Percentiles rank a stretch among this genome's conserved stretches.
Conservation (phyloP, 23 tunicate species). For the Trididemnum clinides region DNA sequence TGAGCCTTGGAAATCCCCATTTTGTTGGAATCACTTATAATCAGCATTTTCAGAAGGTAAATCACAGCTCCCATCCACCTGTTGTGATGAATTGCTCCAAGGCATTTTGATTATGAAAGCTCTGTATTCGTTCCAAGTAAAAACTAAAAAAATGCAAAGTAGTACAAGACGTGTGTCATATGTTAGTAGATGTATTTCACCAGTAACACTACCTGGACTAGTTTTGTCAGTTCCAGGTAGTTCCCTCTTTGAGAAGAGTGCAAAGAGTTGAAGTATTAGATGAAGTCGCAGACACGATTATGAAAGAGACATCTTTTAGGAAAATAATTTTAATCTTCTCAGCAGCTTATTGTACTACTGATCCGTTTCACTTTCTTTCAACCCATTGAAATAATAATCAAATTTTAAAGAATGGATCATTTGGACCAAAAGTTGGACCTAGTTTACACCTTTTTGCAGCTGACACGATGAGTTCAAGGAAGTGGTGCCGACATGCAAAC, state of each 20-base stretch:
- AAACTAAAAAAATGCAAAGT: neutral
- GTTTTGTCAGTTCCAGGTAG: neutral
- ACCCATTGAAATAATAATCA: neutral
- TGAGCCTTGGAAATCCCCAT: neutral
- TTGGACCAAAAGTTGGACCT: conserved; percentile 33
- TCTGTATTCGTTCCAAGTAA: conserved; percentile 16
- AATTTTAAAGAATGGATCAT: conserved; percentile 6
- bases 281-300: neutral
- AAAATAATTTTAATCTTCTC: conserved; percentile 3
- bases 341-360: conserved; percentile 3
- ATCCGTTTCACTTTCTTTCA: neutral
- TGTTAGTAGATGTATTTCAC: neutral
- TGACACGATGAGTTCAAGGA: conserved; percentile 10
- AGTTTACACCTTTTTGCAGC: conserved; percentile 20
- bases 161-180: neutral
- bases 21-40: neutral
- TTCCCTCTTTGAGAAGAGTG: conserved; percentile 7
- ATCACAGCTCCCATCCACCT: no score
- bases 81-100: no score
- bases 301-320: neutral
- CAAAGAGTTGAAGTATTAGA: neutral
- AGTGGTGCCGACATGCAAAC: conserved; percentile 24
- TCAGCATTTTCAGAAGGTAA: no score
- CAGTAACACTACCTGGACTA: neutral
- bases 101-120: neutral